Percentiles rank a stretch among this genome's conserved stretches.
These are phyloP conservation scores for Hyalella azteca DNA, from an alignment of 2,888 invertebrate genomes.

Conservation along the genomic window DNA sequence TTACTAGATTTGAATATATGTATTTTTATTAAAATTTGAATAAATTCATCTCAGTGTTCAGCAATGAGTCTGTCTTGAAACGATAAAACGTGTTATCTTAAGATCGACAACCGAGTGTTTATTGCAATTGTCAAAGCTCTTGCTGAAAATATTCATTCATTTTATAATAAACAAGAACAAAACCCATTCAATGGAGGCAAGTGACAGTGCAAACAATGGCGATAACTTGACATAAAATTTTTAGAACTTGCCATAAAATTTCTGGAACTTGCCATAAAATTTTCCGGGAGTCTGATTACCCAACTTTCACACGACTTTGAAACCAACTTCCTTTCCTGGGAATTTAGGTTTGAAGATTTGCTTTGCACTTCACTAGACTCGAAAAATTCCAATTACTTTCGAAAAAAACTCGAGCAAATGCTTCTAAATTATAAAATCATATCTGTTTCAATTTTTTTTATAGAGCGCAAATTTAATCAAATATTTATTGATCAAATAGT, in stretches of 20 bases:
- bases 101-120: neutral
- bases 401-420: neutral
- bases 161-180: neutral
- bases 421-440: neutral
- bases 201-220: neutral
- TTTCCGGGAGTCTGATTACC: neutral
- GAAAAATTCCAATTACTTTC: neutral
- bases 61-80: neutral
- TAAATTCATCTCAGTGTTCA: neutral
- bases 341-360: neutral
- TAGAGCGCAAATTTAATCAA: neutral
- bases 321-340: neutral
- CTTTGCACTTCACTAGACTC: neutral
- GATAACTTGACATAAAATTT: conserved; percentile 1
- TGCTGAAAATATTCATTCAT: neutral
- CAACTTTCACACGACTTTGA: neutral
- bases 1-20: no score
- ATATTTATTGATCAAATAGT: neutral
- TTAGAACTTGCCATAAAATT: no score
- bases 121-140: neutral
- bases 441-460: neutral
- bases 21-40: no score
- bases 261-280: no score
- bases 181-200: neutral
- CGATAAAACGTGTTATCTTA: neutral